A percentile compares a stretch with the other conserved stretches of the same genome.
Conservation (phyloP, 1,140 invertebrate genomes). For the Leptonema lineaticorne region DNA sequence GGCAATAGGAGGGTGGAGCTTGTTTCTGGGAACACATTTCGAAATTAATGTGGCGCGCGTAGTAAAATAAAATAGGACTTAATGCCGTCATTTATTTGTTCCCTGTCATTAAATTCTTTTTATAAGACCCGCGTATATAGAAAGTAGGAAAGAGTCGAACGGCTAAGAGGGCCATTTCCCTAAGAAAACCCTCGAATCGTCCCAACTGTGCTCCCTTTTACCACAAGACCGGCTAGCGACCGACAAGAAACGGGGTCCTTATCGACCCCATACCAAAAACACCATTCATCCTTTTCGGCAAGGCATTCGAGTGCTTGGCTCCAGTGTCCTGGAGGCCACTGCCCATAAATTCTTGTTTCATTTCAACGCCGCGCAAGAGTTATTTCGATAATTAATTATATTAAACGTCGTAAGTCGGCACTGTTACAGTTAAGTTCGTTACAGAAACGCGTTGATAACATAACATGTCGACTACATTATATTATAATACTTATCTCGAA, state of each 20-base stretch:
- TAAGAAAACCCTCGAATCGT: conserved; percentile 12
- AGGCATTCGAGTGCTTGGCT: neutral
- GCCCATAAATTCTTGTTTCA: conserved; percentile 29
- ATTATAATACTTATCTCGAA: no score
- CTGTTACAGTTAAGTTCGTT: no score
- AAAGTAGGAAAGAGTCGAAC: no score
- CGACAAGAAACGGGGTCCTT: conserved; percentile 8
- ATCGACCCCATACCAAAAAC: no score
- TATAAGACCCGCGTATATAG: conserved; percentile 19
- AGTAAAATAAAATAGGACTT: conserved; percentile 29
- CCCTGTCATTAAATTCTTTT: conserved; percentile 33
- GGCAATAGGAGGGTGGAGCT: no score
- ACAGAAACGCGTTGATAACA: no score
- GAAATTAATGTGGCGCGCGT: conserved; percentile 26
- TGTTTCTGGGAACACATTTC: conserved; percentile 18
- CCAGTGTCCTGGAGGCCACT: conserved; percentile 12
- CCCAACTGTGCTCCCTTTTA: neutral
- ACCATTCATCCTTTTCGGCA: no score
- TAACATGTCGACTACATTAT: no score
- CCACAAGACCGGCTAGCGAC: no score
- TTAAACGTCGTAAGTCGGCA: neutral
- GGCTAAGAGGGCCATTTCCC: conserved; percentile 30
- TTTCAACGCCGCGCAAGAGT: conserved; percentile 13
- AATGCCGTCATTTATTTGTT: conserved; percentile 30
- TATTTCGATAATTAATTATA: conserved; percentile 24